Base-by-base conservation (phyloP, 2,113 vertebrate genomes). In the Ivindomyrus marchei region DNA sequence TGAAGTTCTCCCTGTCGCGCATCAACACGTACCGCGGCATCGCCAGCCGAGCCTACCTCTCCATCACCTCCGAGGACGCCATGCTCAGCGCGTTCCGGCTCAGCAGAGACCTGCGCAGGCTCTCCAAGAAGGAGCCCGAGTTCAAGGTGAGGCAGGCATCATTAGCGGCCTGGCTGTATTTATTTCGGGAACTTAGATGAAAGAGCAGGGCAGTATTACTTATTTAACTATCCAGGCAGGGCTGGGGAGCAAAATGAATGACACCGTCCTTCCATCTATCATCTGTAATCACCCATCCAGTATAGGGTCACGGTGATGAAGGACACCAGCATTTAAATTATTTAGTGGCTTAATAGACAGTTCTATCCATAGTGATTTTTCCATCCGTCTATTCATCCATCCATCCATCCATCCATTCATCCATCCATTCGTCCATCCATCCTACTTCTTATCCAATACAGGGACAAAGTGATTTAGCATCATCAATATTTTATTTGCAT, bases 21-120 rank as follows among this genome's bases (percentile, higher is more conserved):
- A 98, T 98, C 94, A 98, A 98, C 93, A 98, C 97, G 8, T 98
- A 98, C 92, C 95, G 96, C 0, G 97, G 97, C 90, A 97, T 98
- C 0, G 97, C 97, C 93, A 98, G 97, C 94, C 94, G 97, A 0
- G 97, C 98, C 27, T 97, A 98, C 92, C 94, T 98, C 74, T 97
- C 96, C 0, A 92, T 98, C 91, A 97, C 97, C 90, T 96, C 96
- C 0, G 96, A 97, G 0, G 98, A 98, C 0, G 96, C 97, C 94
- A 97, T 97, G 97, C 94, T 98, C 80, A 94, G 94, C 0, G 97
- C 97, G 39, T 98, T 98, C 93, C 94, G 96, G 89, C 96, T 98
- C 88, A 97, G 98, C 94, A 94, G 93, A 0, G 97, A 98, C 91
- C 96, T 98, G 80, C 96, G 96, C 84, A 96, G 93, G 90, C 97